phyloP scores from a whole-genome alignment of 2,888 invertebrate genomes.

The Sinhomidia bicolor region DNA sequence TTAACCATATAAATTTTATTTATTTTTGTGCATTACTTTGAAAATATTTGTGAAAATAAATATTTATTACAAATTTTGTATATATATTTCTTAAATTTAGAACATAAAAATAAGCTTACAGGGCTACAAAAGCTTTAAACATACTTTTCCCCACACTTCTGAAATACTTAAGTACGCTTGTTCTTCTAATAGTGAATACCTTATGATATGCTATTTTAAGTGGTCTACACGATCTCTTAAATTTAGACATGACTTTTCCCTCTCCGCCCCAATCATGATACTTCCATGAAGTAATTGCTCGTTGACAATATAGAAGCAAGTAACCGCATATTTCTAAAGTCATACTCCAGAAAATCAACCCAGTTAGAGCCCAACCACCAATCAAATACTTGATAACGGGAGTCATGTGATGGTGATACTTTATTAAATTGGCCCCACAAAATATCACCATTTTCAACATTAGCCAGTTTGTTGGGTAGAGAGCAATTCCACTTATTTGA shows the following conservation, averaged over 20 bases:
- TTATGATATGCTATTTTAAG: slow-evolving; percentile 56
- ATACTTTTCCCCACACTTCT: slow-evolving; percentile 54
- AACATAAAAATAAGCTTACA: slow-evolving; percentile 5
- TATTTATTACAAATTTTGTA: too few relatives aligned
- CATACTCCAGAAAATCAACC: slow-evolving; percentile 25
- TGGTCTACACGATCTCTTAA: slow-evolving; percentile 56
- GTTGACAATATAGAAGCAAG: slow-evolving; percentile 13
- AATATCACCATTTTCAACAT: slow-evolving; percentile 56
- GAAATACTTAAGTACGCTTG: slow-evolving; percentile 59
- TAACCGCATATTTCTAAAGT: slow-evolving; percentile 40
- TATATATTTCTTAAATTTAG: too few relatives aligned
- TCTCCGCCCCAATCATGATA: slow-evolving; percentile 62
- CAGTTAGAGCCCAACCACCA: slow-evolving; percentile 33
- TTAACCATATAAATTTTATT: background rate
- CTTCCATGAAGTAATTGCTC: slow-evolving; percentile 51
- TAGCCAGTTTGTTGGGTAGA: slow-evolving; percentile 60
- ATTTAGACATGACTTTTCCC: slow-evolving; percentile 57
- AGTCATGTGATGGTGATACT: slow-evolving; percentile 27
- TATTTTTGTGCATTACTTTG: background rate
- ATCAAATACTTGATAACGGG: slow-evolving; percentile 19
- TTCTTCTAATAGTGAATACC: slow-evolving; percentile 45
- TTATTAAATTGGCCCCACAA: slow-evolving; percentile 55
- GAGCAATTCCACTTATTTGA: slow-evolving; percentile 3
- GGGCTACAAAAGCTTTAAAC: slow-evolving; percentile 56
- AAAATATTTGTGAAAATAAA: background rate